Base-by-base conservation (phyloP, 2,888 invertebrate genomes). In the Lepeophtheirus nordmannii region DNA sequence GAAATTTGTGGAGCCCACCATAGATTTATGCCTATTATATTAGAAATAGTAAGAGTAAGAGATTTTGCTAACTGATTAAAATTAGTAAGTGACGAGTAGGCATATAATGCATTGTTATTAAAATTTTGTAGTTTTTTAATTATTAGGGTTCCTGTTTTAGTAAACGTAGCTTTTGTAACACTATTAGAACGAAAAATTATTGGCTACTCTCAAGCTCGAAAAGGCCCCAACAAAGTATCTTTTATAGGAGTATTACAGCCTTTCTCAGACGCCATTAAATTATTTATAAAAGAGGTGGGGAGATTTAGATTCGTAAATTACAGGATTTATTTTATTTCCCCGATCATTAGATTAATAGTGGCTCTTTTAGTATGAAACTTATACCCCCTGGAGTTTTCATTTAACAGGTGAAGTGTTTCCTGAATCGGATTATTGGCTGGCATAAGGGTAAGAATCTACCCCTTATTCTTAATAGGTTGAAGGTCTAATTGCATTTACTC, bases 1-100 rank as follows among this genome's bases (percentile, higher is more conserved):
- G 85, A 87, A 82, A 86, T 87, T 78, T 87, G 86, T 77, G 86
- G 86, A 0, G 81, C 82, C 65, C 86, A 87, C 74, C 85, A 87
- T 75, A 84, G 84, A 68, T 86, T 86, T 81, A 87, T 87, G 77
- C 86, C 85, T 40, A 85, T 86, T 80, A 79, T 81, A 68, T 75
- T 83, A 72, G 82, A 84, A 81, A 79, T 78, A 72, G 77, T 80
- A 14, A 41, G 41, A 14, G 11, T 65, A 75, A 77, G 14, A 11
- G 14, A 14, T 41, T 41, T 41, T 41, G 41, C 41, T 41, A 14
- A 41, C 11, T 41, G 41, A 41, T 14, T 41, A 41, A 41, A 41
- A 41, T 11, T 41, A 11, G 14, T 41, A 11, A 41, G 41, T 11
- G 41, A 14, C 14, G 41, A 41, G 14, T 41, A 41, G 11, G 41